Evolutionary conservation across 92 coral and sea anemone genomes (phyloP), one percentile per base, ranked within the genome.

Genomic region (Pocillopora grandis): DNA sequence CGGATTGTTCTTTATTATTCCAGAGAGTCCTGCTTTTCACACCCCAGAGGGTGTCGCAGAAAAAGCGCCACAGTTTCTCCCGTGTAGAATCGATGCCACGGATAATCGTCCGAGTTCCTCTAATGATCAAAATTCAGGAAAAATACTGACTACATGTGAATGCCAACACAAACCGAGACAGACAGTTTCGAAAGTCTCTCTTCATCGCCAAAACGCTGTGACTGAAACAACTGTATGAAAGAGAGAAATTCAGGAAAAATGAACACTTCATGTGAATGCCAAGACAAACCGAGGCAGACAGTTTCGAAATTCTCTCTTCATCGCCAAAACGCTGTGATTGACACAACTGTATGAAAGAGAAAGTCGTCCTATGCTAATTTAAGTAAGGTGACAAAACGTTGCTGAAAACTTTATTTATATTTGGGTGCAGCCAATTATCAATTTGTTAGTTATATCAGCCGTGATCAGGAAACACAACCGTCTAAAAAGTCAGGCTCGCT

Each of bases 11-110:
- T 82, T 82, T 21, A 62, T 73, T 14, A 82, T 82, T 4, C 86
- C 86, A 3, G 79, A 82, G 11, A 82, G 86, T 12, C 86, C 86
- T 1, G 35, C 72, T 8, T 73, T 33, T 37, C 20, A 31, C 20
- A 20, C 79, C 2, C 63, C 72, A 0, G 65, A 1, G 49, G n/a
- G 13, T 13, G 12, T 5, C 5, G 78, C 37, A 48, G 58, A 13
- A 12, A 80, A 0, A 12, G 52, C 72, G 14, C 63, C 27, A 0
- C 72, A 82, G 63, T 42, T 52, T 72, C 72, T 56, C 59, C 13
- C 19, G 8, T 70, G 62, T 49, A n/a, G 52, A 20, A 5, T 58
- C 8, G 20, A 18, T 69, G 59, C 36, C 37, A 19, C 18, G 2
- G 85, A 80, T 36, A 76, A 76, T 59, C 58, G 4, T 57, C 58